phyloP scores from a whole-genome alignment of 53 echinoderm and acorn worm species.

The Apostichopus leukothele region DNA sequence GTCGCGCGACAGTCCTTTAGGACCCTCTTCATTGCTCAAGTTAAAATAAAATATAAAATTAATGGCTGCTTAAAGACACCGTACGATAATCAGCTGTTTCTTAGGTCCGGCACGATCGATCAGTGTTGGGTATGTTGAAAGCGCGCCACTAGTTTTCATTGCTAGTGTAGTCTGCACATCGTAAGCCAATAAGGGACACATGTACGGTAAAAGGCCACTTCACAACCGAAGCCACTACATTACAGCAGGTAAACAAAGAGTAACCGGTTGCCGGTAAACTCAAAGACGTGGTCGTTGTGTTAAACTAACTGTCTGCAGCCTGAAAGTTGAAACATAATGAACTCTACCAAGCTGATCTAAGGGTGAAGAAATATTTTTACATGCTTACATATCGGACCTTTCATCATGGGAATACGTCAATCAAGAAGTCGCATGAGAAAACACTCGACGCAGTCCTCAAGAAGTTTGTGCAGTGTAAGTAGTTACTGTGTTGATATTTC shows the following conservation, averaged over 20 bases:
- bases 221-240: background rate
- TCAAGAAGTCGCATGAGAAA: conserved; percentile 42
- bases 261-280: background rate
- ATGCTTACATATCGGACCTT: background rate
- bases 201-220: background rate
- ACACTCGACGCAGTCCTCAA: conserved; percentile 43
- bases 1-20: too few relatives aligned
- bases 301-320: background rate
- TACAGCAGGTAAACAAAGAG: background rate
- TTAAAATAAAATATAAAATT: too few relatives aligned
- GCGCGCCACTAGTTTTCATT: background rate
- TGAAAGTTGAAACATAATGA: background rate
- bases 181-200: background rate
- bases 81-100: background rate
- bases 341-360: background rate
- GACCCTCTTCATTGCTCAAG: too few relatives aligned
- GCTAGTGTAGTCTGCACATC: background rate
- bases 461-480: conserved; percentile 46
- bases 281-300: background rate
- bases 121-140: background rate
- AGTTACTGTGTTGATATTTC: background rate
- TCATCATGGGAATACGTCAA: conserved; percentile 37
- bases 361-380: background rate
- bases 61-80: background rate
- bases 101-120: background rate